Evolutionary conservation across 2,113 vertebrate species (phyloP).

Genomic region (Platichthys stellatus): DNA sequence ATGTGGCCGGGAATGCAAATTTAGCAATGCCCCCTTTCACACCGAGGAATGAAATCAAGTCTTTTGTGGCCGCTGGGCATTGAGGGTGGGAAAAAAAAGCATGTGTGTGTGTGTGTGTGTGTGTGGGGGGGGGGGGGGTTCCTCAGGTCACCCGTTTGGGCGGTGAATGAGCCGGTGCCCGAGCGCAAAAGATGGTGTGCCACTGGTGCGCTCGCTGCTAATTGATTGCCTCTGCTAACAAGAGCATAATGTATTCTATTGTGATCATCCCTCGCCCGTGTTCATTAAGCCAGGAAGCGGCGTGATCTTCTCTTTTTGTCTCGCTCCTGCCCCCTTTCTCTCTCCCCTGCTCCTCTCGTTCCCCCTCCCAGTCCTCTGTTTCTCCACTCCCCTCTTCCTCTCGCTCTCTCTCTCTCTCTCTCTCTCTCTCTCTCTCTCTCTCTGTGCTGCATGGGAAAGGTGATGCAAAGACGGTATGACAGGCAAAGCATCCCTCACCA

Average conservation of each 20-base stretch:
- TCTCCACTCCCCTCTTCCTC: slow-evolving; percentile 20
- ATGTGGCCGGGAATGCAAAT: slow-evolving; percentile 61
- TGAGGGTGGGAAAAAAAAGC: slow-evolving; percentile 66
- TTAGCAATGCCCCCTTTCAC: slow-evolving; percentile 47
- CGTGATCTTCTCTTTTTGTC: slow-evolving; percentile 60
- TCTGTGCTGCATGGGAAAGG: slow-evolving; percentile 69
- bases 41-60: slow-evolving; percentile 54
- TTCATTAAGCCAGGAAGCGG: slow-evolving; percentile 84
- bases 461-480: slow-evolving; percentile 91
- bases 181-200: slow-evolving; percentile 55
- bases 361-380: slow-evolving; percentile 19
- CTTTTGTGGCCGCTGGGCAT: slow-evolving; percentile 66
- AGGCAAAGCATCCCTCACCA: slow-evolving; percentile 87
- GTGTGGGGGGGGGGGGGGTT: slow-evolving; percentile 32
- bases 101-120: neutral
- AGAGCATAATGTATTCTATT: slow-evolving; percentile 87
- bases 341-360: slow-evolving; percentile 18
- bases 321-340: slow-evolving; percentile 43
- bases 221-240: slow-evolving; percentile 84
- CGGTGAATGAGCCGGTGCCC: slow-evolving; percentile 58
- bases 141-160: slow-evolving; percentile 46
- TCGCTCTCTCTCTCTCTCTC: slow-evolving; percentile 2
- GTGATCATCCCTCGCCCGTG: slow-evolving; percentile 83
- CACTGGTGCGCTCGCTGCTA: slow-evolving; percentile 68
- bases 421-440: too few species aligned